A percentile compares a stretch with the other conserved stretches of the same genome.
These are phyloP conservation scores for Campylomormyrus numenius DNA, from an alignment of 2,113 vertebrate species.

Conservation along the genomic window DNA sequence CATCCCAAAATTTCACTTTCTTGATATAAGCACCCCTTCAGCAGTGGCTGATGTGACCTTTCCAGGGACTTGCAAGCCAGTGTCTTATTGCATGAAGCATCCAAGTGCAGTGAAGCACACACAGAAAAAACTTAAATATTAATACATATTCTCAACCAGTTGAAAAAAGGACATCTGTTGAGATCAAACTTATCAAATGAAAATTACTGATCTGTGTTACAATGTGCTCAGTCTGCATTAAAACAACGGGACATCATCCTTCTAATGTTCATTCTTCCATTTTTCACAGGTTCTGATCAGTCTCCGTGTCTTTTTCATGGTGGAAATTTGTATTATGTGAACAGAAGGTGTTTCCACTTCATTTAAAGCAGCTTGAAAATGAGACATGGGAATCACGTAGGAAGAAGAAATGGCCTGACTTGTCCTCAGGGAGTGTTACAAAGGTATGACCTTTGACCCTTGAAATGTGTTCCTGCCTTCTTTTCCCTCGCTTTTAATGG, in stretches of 20 bases:
- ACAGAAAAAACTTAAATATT: not conserved
- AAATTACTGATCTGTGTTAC: not conserved
- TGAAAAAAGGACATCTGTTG: not conserved
- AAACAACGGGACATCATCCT: not conserved
- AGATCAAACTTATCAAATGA: not conserved
- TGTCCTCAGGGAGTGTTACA: not conserved
- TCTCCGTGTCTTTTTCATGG: not conserved
- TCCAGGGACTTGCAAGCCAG: not conserved
- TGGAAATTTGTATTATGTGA: not conserved
- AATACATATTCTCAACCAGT: not conserved
- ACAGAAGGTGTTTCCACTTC: conserved; percentile 9
- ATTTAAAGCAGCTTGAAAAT: not conserved
- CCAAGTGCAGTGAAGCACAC: not conserved
- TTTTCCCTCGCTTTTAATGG: not conserved
- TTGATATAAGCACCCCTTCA: not conserved
- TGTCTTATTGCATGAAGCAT: not conserved
- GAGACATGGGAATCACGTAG: not conserved
- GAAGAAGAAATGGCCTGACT: not conserved
- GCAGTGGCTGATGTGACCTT: not conserved
- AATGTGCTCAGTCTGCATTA: not conserved
- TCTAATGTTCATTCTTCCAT: not conserved
- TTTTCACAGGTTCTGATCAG: not conserved
- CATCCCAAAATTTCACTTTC: not conserved
- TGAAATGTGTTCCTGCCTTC: not conserved
- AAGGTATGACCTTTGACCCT: not conserved